Evolutionary conservation across 1,140 invertebrate genomes (phyloP).

Genomic region (Batillaria attramentaria): DNA sequence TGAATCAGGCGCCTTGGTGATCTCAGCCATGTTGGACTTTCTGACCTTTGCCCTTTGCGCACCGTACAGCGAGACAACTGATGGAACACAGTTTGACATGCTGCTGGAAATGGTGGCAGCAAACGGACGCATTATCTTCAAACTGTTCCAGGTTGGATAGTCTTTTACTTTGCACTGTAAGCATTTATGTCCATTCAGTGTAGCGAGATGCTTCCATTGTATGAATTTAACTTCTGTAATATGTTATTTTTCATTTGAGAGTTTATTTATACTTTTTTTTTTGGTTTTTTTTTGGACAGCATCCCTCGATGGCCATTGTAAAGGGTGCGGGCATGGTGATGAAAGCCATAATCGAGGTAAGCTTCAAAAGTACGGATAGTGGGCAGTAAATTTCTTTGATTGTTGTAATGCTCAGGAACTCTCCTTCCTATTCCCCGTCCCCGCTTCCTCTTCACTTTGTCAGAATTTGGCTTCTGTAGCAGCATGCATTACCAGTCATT

Average conservation of each 20-base stretch:
- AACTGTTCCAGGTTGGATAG: conserved; percentile 87
- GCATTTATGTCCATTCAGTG: conserved; percentile 1
- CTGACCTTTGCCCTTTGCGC: conserved; percentile 98
- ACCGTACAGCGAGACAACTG: conserved; percentile 99
- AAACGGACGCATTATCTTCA: conserved; percentile 91
- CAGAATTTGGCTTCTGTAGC: too few relatives aligned
- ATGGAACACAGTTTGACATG: conserved; percentile 96
- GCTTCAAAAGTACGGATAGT: not conserved
- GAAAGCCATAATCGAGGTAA: conserved; percentile 93
- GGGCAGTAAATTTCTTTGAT: not conserved
- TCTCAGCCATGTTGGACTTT: conserved; percentile 96
- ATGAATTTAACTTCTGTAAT: too few relatives aligned
- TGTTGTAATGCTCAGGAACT: too few relatives aligned
- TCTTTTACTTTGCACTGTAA: not conserved
- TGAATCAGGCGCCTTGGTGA: conserved; percentile 79
- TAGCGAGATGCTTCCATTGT: too few relatives aligned
- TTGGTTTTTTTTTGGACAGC: conserved; percentile 74
- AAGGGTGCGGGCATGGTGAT: conserved; percentile 98
- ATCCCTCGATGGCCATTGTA: conserved; percentile 96
- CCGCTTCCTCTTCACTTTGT: too few relatives aligned
- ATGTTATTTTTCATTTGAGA: too few relatives aligned
- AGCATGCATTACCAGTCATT: too few relatives aligned
- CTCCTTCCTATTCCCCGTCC: too few relatives aligned
- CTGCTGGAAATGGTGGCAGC: conserved; percentile 94
- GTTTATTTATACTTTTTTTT: not conserved